phyloP scores from a whole-genome alignment of 2,797 vertebrate species.

The Florisuga fusca region DNA sequence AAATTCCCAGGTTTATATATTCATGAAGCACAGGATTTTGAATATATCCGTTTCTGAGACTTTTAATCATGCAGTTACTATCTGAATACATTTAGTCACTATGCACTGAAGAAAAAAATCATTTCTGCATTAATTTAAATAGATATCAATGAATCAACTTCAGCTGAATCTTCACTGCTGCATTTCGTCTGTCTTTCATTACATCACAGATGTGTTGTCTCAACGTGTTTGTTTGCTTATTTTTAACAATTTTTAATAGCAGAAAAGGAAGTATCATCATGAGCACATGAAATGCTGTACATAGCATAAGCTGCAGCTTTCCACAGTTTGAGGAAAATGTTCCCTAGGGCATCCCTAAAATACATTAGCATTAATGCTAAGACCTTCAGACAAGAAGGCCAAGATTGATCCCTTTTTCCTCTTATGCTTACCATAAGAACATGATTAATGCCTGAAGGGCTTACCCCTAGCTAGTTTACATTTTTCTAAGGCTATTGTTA shows the following conservation, averaged over 20 bases:
- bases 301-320: background rate
- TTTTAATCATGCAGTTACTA: slow-evolving; percentile 14
- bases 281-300: background rate
- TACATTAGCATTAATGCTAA: background rate
- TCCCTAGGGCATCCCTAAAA: background rate
- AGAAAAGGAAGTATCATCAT: background rate
- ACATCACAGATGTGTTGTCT: background rate
- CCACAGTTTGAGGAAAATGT: background rate
- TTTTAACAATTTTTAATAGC: background rate
- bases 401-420: background rate
- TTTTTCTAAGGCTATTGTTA: background rate
- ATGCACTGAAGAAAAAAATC: background rate
- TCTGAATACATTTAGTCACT: background rate
- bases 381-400: background rate
- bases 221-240: background rate
- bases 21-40: background rate
- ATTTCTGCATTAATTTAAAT: background rate
- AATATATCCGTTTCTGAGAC: background rate
- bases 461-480: background rate
- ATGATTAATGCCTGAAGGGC: background rate
- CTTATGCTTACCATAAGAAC: background rate
- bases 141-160: background rate
- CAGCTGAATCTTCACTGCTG: background rate
- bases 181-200: background rate
- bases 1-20: background rate